Percentiles rank a stretch among this genome's conserved stretches.
Evolutionary conservation across 2,888 invertebrate genomes (phyloP).

Genomic region (Tetragonisca angustula): DNA sequence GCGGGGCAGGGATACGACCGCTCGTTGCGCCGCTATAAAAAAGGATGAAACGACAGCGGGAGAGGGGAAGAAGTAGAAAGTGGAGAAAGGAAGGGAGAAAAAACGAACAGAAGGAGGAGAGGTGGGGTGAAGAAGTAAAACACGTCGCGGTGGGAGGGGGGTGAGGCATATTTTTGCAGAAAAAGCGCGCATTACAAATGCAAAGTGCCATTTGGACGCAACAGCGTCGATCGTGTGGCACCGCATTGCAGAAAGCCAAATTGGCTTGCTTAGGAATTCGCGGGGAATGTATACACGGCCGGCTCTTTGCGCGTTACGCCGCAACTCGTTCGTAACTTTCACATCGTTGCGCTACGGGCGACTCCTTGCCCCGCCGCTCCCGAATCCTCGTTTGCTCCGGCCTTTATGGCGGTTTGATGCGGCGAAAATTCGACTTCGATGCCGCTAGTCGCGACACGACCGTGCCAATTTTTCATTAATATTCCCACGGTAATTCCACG

Average conservation of each 20-base stretch:
- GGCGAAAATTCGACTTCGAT: background rate
- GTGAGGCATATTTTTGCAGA: constrained; percentile 41
- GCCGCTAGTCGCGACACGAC: background rate
- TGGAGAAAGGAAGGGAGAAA: background rate
- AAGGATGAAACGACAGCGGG: too few relatives aligned
- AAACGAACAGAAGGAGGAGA: too few relatives aligned
- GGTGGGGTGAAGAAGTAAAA: background rate
- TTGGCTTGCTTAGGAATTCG: constrained; percentile 61
- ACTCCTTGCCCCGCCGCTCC: background rate
- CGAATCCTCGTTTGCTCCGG: background rate
- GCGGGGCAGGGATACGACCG: background rate
- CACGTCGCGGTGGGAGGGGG: background rate
- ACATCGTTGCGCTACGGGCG: background rate
- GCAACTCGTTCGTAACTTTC: constrained; percentile 54
- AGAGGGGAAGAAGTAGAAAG: too few relatives aligned
- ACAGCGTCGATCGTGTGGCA: constrained; percentile 60
- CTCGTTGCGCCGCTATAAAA: background rate
- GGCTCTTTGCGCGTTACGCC: constrained; percentile 37
- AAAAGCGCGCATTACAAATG: constrained; percentile 45
- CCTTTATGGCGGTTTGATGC: constrained; percentile 11
- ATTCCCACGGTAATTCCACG: constrained; percentile 40
- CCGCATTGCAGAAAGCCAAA: constrained; percentile 61
- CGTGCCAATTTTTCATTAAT: constrained; percentile 59
- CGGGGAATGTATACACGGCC: constrained; percentile 36
- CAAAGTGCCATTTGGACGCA: constrained; percentile 59